Conservation (phyloP, 1,140 invertebrate species). For the Ladona fulva region DNA sequence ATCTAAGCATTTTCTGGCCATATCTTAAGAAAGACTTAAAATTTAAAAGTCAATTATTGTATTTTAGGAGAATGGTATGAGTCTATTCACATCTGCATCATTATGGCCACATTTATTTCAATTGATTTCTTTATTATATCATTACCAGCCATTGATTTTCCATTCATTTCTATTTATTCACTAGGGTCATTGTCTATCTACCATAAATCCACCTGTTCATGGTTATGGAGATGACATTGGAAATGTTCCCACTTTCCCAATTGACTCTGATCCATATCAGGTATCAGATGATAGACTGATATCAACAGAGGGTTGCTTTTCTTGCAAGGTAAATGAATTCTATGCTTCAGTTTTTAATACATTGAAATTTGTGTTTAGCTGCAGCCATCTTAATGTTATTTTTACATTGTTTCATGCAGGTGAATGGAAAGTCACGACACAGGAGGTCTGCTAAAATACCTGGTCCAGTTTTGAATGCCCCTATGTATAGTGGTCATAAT, state of each 20-base stretch:
- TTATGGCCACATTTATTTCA: no score
- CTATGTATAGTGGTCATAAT: background rate
- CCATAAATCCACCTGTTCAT: conserved; percentile 53
- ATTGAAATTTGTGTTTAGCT: no score
- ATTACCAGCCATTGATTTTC: no score
- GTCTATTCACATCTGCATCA: no score
- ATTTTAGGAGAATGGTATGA: no score
- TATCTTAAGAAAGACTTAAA: background rate
- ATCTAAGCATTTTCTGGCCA: background rate
- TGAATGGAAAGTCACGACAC: conserved; percentile 29
- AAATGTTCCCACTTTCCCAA: conserved; percentile 56
- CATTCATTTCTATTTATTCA: background rate
- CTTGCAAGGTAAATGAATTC: conserved; percentile 58
- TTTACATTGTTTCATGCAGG: conserved; percentile 15
- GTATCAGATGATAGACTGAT: conserved; percentile 59
- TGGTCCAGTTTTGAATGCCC: conserved; percentile 3
- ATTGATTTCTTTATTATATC: background rate
- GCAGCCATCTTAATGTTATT: background rate
- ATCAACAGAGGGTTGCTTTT: conserved; percentile 81
- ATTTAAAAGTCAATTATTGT: no score
- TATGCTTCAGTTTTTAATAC: no score
- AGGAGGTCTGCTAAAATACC: conserved; percentile 25
- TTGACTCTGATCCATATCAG: conserved; percentile 43
- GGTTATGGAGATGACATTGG: conserved; percentile 52
- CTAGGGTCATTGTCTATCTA: conserved; percentile 70